Base-by-base conservation (phyloP, 2,113 vertebrate species). In the Hippocampus comes region DNA sequence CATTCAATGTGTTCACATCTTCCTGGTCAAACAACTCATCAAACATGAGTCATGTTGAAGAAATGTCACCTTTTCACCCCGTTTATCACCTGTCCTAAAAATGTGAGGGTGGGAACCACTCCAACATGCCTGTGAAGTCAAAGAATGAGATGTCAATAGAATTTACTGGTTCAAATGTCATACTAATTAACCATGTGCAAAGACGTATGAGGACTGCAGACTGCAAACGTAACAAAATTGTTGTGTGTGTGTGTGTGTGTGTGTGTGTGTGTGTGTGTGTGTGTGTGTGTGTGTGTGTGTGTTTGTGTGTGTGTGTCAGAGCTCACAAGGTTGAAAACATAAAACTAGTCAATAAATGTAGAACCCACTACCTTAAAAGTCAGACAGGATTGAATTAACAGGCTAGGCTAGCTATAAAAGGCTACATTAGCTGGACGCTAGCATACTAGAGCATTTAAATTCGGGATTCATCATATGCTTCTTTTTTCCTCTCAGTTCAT, bases 71-170 rank as follows among this genome's bases (percentile, higher is more conserved):
- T 63, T 63, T 63, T 63, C 60, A 63, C 60, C 60, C 60, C 30
- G 34, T 63, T 63, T 63, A 63, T 63, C 60, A 63, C 60, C 60
- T 63, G 60, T 63, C 60, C 17, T 41, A 41, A 63, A 63, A 63
- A 63, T 41, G 27, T 41, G 60, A 63, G 60, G 60, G 17, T 38
- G 60, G 15, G 30, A 34, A 63, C 60, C 34, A 38, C 8, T 21
- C 27, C 17, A 60, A 63, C 60, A 63, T 41, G 60, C 60, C 60
- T 21, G 3, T 8, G 27, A 63, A 63, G 34, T 11, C 3, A 63
- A 38, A 41, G 34, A 63, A 63, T 38, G 30, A 21, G 15, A 41
- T 38, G 34, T 30, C 25, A 5, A 17, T 8, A 60, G 25, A 17
- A 20, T 61, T 34, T 38, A 34, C 59, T 34, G 5, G 17, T 61